phyloP scores from a whole-genome alignment of 2,888 invertebrate genomes.

The Tryphoninae sp. region DNA sequence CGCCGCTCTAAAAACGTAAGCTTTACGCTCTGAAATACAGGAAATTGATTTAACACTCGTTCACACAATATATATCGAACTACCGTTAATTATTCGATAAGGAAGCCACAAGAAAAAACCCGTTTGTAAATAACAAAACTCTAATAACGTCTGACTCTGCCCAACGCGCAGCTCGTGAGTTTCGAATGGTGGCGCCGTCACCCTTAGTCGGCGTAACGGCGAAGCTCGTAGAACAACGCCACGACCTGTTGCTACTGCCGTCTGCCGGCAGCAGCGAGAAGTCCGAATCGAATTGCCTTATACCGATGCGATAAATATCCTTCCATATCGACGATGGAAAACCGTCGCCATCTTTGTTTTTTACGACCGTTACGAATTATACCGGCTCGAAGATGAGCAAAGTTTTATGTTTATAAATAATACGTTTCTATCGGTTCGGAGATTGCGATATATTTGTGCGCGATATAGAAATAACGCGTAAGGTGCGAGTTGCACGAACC shows the following conservation, averaged over 20 bases:
- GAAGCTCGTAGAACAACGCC: no score
- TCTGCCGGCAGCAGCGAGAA: background rate
- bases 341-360: no score
- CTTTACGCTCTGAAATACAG: conserved; percentile 49
- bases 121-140: conserved; percentile 46
- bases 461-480: conserved; percentile 2
- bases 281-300: no score
- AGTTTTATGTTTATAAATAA: conserved; percentile 6
- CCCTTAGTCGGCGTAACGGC: background rate
- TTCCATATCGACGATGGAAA: no score
- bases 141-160: conserved; percentile 43
- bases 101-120: conserved; percentile 38
- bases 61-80: conserved; percentile 18
- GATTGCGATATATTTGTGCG: background rate
- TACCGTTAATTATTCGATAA: conserved; percentile 23
- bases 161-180: conserved; percentile 13
- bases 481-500: background rate
- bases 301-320: no score
- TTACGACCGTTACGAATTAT: no score
- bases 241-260: background rate
- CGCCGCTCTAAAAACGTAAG: conserved; percentile 45
- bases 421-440: conserved; percentile 15
- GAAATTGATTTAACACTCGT: conserved; percentile 50
- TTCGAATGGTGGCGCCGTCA: background rate
- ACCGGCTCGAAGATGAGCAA: background rate